A percentile compares a stretch with the other conserved stretches of the same genome.
Evolutionary conservation across 1,140 invertebrate genomes (phyloP).

Genomic region (Semibalanus balanoides): DNA sequence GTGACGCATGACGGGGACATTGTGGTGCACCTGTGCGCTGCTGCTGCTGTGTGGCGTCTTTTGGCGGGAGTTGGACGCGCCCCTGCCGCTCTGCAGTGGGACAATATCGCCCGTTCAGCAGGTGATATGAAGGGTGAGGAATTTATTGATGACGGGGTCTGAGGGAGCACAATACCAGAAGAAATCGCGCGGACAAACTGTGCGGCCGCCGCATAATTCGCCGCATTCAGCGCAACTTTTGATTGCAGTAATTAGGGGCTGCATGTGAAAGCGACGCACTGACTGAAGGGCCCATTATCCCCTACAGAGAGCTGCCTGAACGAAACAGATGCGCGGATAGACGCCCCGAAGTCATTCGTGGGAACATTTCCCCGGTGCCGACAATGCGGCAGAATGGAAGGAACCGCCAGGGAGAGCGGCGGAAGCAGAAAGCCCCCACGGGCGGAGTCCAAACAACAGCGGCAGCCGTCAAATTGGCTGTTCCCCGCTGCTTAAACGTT

Average conservation of each 20-base stretch:
- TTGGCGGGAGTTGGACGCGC: neutral
- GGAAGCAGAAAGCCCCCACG: neutral
- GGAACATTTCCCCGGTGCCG: neutral
- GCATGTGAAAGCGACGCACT: neutral
- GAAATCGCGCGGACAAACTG: neutral
- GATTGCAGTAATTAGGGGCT: neutral
- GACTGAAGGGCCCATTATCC: neutral
- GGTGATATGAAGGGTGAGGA: neutral
- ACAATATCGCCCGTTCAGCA: neutral
- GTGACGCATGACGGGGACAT: neutral
- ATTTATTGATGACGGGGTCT: neutral
- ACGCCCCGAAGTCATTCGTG: neutral
- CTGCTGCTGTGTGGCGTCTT: neutral
- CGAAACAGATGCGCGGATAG: neutral
- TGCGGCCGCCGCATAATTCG: neutral
- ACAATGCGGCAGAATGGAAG: neutral
- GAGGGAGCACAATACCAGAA: neutral
- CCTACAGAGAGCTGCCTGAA: neutral
- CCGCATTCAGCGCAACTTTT: neutral
- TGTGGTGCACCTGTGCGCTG: neutral
- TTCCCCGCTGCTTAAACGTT: neutral
- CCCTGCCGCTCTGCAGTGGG: neutral
- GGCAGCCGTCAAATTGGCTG: neutral
- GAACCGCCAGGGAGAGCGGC: neutral
- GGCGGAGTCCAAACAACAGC: neutral